Base-by-base conservation (phyloP, 2,113 vertebrate genomes). In the Chaenocephalus aceratus region DNA sequence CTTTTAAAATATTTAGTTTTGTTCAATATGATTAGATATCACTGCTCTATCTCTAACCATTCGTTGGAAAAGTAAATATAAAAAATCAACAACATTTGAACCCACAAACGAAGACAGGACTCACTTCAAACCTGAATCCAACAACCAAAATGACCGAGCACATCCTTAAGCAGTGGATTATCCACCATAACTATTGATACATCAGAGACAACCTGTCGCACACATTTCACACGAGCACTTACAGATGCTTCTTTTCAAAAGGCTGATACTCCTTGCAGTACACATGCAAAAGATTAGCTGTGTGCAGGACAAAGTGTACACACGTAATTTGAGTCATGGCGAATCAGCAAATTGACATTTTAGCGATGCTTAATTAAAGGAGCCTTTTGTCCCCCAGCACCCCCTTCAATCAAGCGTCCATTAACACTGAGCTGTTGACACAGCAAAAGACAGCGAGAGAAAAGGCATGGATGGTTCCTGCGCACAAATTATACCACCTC, bases 301-400 rank as follows among this genome's bases (percentile, higher is more conserved):
- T 18, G 26, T 57, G 59, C 46, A 41, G 16, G 52, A 61, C 76
- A 58, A 67, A 46, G 69, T 15, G 36, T 21, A 56, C 60, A 13
- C 14, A 48, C 5, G 36, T 77, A 63, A 86, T 70, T 59, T 72
- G 21, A 72, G 15, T 51, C 69, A 61, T 15, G 21, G 41, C 13
- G 41, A 61, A 60, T 54, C 21, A 18, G 36, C 7, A 30, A 60
- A 65, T 71, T 75, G 63, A 82, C 83, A 76, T 80, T 82, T 81
- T 68, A 85, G 4, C 56, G 71, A 79, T 88, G 83, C 81, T 79
- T 73, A 81, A 92, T 88, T 87, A 60, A 88, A 80, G 12, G 4
- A 41, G 15, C 58, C 59, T 53, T 69, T 59, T 44, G 4, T 9
- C 21, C 16, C 13, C 60, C 45, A 21, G 57, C 61, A 41, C 56